Evolutionary conservation across 1,140 invertebrate genomes (phyloP), one percentile per base, ranked within the genome.

Genomic region (Limonius californicus): DNA sequence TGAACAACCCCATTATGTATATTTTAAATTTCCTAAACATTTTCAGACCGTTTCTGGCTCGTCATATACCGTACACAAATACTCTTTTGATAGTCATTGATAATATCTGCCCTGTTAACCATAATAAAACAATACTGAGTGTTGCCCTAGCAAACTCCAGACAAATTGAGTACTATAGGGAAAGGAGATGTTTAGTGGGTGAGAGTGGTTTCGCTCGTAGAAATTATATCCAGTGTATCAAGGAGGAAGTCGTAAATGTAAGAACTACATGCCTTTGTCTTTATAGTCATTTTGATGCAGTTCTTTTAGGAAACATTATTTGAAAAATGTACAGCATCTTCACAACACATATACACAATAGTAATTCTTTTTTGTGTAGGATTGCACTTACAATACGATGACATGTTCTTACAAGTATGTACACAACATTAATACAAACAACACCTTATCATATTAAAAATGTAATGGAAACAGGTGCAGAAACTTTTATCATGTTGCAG

Each of bases 401-500:
- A 27, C 23, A 27, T 9, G 9, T 27, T 9, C 3, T 27, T 27
- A 9, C 23, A 27, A 27, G 23, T 27, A 27, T 27, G 23, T 27
- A n/a, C n/a, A n/a, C n/a, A n/a, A n/a, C n/a, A n/a, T n/a, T n/a
- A n/a, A n/a, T n/a, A n/a, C n/a, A n/a, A n/a, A n/a, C n/a, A n/a
- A n/a, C n/a, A n/a, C n/a, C n/a, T n/a, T n/a, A n/a, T n/a, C n/a
- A n/a, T n/a, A n/a, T n/a, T n/a, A n/a, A n/a, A n/a, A n/a, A n/a
- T n/a, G n/a, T n/a, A n/a, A n/a, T n/a, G n/a, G n/a, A n/a, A n/a
- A n/a, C n/a, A n/a, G n/a, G n/a, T n/a, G n/a, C n/a, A n/a, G n/a
- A n/a, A n/a, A n/a, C n/a, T n/a, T 27, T 27, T 27, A 50, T 50
- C 2, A 14, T 18, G 19, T 74, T 74, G 3, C 69, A 81, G 80